Evolutionary conservation across 2,888 invertebrate genomes (phyloP), one percentile per base, ranked within the genome.

Genomic region (Megastigmus dorsalis): DNA sequence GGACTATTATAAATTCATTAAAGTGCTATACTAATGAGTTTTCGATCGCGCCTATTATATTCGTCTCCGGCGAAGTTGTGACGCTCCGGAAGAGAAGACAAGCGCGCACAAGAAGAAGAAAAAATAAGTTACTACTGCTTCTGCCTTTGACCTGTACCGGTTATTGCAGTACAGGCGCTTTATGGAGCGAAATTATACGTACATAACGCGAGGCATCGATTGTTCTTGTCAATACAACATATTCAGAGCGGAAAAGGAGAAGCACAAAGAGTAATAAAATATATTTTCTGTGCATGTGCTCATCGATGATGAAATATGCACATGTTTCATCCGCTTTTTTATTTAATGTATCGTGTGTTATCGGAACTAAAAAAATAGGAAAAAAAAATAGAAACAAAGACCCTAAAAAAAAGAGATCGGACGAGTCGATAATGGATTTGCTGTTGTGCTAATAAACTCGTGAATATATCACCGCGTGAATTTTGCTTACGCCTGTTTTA

Each of bases 1-100:
- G 3, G 50, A 62, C 23, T 33, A 54, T 70, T 63, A 45, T 45
- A 45, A 62, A 63, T 70, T 70, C 54, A 70, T 70, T 30, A 54
- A 70, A 54, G 10, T 15, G 15, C 41, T 48, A 10, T n/a, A 36
- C 45, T 70, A 62, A 63, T 54, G 54, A 70, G 30, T 63, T 62
- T 70, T 54, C 62, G 62, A 70, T 70, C 54, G 62, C n/a, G 20
- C 23, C 26, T 15, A 33, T 62, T 41, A 54, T 62, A n/a, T n/a
- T n/a, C n/a, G n/a, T 63, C 4, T 43, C 48, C 43, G 26, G 28
- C 28, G 15, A 9, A 28, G 38, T 38, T 23, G n/a, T n/a, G n/a
- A n/a, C n/a, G n/a, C n/a, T n/a, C 18, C 30, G 28, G 38, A 20
- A 28, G 13, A 30, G 59, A 18, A 43, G 28, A 9, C 3, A 30